Base-by-base conservation (phyloP, 2,113 vertebrate species). In the Prochilodus magdalenae region DNA sequence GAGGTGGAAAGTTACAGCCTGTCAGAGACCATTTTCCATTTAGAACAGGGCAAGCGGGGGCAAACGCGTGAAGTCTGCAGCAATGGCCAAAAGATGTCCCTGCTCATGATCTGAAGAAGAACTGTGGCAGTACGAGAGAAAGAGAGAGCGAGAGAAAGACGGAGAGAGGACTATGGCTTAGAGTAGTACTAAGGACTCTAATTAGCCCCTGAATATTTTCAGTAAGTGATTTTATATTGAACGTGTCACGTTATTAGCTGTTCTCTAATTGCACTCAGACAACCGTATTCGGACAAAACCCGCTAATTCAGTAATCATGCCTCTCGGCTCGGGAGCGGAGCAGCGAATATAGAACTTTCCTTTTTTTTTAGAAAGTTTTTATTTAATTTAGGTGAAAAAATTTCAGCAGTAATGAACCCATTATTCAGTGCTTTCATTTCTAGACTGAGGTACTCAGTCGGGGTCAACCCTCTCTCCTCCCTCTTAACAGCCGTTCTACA, bases 11-110 rank as follows among this genome's bases (percentile, higher is more conserved):
- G 65, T 70, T 75, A 30, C 24, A 70, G 73, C 53, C 63, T 60
- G 65, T 70, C 73, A 24, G 65, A 69, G 73, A 75, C 62, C 59
- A 76, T 73, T 83, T 83, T 77, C 81, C 81, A 83, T 60, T 80
- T 73, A 73, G 27, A 30, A 18, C 13, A 2, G 26, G 20, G 60
- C 78, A 73, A 80, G 26, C 73, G 57, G 36, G 66, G 30, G 53
- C 13, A 33, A 62, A n/a, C 40, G 30, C 20, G 73, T 20, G 26
- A 33, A 22, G 53, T 22, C 7, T 22, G 53, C 22, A 22, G 53
- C 53, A 22, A 22, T 22, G 53, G 53, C 22, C 53, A 22, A 55
- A 55, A 22, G 20, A 22, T 22, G 53, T 55, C 20, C 20, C 18
- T 55, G 51, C 20, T 2, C 51, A 20, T 49, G 20, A 6, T 55